A percentile compares a stretch with the other conserved stretches of the same genome.
These are phyloP conservation scores for Hypselothyrea guttata DNA, from an alignment of 2,888 invertebrate species.

Conservation along the genomic window DNA sequence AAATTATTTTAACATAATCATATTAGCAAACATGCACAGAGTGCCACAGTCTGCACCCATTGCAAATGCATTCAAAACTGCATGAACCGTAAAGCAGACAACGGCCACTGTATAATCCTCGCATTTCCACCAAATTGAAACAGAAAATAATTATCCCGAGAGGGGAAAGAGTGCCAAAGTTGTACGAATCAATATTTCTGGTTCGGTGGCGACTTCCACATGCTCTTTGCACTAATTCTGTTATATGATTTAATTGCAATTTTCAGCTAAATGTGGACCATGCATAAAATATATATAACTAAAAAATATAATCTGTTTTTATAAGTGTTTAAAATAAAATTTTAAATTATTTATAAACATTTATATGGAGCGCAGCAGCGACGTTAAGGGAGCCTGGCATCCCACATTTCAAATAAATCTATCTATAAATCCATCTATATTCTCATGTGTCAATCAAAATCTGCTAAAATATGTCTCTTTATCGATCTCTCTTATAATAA, in stretches of 20 bases:
- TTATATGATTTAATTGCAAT: too few relatives aligned
- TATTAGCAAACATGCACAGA: slow-evolving; percentile 25
- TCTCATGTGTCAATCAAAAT: too few relatives aligned
- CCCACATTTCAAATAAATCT: too few relatives aligned
- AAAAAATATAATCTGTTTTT: background rate
- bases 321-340: background rate
- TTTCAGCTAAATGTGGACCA: too few relatives aligned
- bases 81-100: slow-evolving; percentile 13
- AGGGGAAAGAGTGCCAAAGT: background rate
- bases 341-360: background rate
- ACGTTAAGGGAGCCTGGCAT: background rate
- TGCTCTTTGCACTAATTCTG: too few relatives aligned
- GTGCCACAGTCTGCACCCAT: slow-evolving; percentile 14
- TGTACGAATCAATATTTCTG: slow-evolving; percentile 21
- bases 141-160: slow-evolving; percentile 46
- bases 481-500: background rate
- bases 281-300: too few relatives aligned
- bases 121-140: slow-evolving; percentile 28
- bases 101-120: slow-evolving; percentile 20
- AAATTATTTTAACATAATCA: slow-evolving; percentile 67
- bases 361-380: background rate
- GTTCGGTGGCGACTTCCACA: too few relatives aligned
- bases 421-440: too few relatives aligned
- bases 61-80: slow-evolving; percentile 37
- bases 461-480: too few relatives aligned